phyloP scores from a whole-genome alignment of 1,140 invertebrate genomes.

The Scaptomyza hsui region DNA sequence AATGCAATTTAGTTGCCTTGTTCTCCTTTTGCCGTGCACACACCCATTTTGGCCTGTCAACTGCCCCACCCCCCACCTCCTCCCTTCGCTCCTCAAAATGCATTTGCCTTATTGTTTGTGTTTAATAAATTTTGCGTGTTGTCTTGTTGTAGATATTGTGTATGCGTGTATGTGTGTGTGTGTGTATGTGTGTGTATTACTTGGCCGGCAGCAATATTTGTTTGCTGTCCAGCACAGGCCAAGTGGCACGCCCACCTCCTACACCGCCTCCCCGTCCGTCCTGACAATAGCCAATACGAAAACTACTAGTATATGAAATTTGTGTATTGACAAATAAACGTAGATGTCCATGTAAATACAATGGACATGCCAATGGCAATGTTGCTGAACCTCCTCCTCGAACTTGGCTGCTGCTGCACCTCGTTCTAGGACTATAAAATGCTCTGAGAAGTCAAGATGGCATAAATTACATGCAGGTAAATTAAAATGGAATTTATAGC shows the following conservation, averaged over 20 bases:
- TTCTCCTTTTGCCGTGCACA: constrained; percentile 62
- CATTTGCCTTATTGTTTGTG: constrained; percentile 82
- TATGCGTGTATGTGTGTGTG: constrained; percentile 14
- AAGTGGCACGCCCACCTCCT: constrained; percentile 53
- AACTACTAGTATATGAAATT: constrained; percentile 79
- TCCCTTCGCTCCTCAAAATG: constrained; percentile 56
- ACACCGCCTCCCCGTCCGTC: constrained; percentile 13
- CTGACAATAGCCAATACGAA: constrained; percentile 55
- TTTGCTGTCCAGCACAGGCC: constrained; percentile 65
- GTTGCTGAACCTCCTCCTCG: constrained; percentile 19
- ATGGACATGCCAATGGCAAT: constrained; percentile 79
- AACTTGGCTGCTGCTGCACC: not conserved
- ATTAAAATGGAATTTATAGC: constrained; percentile 81
- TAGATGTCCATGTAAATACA: constrained; percentile 76
- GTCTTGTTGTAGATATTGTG: constrained; percentile 55
- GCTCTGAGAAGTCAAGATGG: constrained; percentile 76
- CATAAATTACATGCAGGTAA: constrained; percentile 83
- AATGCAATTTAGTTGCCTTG: constrained; percentile 81
- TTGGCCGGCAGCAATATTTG: constrained; percentile 74
- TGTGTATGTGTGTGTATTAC: not conserved
- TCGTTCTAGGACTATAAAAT: constrained; percentile 46
- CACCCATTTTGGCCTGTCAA: constrained; percentile 39
- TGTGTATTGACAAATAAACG: constrained; percentile 82
- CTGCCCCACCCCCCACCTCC: not conserved
- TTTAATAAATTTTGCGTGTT: constrained; percentile 80